Conservation (phyloP, 2,797 vertebrate genomes). For the Urocyon cinereoargenteus region DNA sequence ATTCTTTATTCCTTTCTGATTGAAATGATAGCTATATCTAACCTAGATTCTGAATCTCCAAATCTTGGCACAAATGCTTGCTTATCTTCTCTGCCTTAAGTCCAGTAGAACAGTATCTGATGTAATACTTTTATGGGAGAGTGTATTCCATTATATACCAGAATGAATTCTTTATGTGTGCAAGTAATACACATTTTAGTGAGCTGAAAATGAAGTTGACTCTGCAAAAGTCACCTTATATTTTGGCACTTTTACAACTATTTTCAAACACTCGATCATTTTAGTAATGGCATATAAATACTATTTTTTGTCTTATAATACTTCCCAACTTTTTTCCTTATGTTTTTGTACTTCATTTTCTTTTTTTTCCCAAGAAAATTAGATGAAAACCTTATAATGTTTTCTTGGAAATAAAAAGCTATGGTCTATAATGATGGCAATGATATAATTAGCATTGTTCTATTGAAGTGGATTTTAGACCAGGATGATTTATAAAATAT, state of each 20-base stretch:
- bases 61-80: neutral
- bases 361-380: neutral
- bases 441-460: neutral
- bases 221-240: constrained; percentile 11
- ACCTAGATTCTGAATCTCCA: neutral
- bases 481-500: neutral
- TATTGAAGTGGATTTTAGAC: neutral
- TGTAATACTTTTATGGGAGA: neutral
- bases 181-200: neutral
- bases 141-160: neutral
- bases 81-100: neutral
- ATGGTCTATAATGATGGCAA: neutral
- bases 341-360: constrained; percentile 1
- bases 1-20: neutral
- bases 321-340: neutral
- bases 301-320: neutral
- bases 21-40: constrained; percentile 25
- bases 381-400: neutral
- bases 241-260: neutral
- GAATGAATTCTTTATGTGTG: neutral
- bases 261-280: neutral
- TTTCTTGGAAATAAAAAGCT: neutral
- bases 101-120: neutral
- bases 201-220: neutral
- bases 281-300: neutral